Evolutionary conservation across 2,113 vertebrate genomes (phyloP), one percentile per base, ranked within the genome.

Genomic region (Peromyscus maniculatus): DNA sequence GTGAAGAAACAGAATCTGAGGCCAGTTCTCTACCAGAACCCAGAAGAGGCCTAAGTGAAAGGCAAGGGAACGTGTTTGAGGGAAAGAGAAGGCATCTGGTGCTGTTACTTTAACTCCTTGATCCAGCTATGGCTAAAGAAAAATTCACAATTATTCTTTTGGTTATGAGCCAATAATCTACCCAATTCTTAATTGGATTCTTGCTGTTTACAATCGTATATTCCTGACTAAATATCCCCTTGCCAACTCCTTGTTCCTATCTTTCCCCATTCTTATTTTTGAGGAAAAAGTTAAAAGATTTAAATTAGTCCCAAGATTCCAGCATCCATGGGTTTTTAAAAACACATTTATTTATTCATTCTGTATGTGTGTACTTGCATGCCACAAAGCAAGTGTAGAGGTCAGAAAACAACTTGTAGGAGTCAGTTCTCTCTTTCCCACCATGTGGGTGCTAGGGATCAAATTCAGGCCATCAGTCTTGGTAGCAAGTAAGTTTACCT

Each of bases 131-230:
- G 4, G 80, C 79, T 82, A 87, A 80, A 82, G 21, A 75, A 28
- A 95, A 67, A 86, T 87, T 83, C 52, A 59, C 28, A 62, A 62
- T 55, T 67, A 78, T 57, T 89, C 64, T 74, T 94, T 78, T 67
- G 84, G 22, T 79, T 24, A 62, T 33, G 4, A 91, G 19, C 86
- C 62, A 78, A 80, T 86, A 93, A 94, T 79, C 15, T 62, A 72
- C 5, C 78, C 78, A 93, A 74, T 16, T 94, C 86, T 72, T 7
- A 93, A 16, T 28, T 91, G 49, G 26, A 86, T n/a, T 96, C 91
- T 78, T 49, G 75, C 83, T 39, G 83, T 7, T 59, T 52, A 67
- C 2, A 77, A 36, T 55, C 3, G 71, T 52, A 93, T 21, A 59
- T 31, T 78, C 26, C 33, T 66, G 91, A 87, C 5, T 77, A n/a